Conservation (phyloP, 2,113 vertebrate species). For the Cyprichromis sp. region DNA sequence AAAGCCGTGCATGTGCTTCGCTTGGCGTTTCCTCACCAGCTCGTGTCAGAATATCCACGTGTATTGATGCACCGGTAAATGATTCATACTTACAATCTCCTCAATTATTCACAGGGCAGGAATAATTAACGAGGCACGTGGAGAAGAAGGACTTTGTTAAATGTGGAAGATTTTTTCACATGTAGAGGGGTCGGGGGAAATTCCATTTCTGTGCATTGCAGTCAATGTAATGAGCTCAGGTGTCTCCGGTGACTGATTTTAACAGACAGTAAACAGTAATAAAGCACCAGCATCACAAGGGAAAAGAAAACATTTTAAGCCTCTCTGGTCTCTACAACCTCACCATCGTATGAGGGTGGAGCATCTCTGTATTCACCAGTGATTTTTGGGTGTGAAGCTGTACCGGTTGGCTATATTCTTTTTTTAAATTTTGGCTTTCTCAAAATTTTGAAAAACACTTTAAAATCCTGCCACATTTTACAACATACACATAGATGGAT, state of each 20-base stretch:
- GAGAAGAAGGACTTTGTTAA: conserved; percentile 30
- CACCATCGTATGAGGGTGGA: neutral
- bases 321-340: neutral
- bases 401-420: neutral
- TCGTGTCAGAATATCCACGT: neutral
- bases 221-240: neutral
- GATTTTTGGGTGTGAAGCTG: neutral
- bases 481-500: neutral
- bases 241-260: neutral
- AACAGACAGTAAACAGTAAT: neutral
- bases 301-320: neutral
- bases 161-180: neutral
- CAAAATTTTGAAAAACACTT: neutral
- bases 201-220: neutral
- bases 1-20: neutral
- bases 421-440: neutral
- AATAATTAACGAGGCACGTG: conserved; percentile 59
- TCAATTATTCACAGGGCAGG: conserved; percentile 61
- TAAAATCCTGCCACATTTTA: neutral
- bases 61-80: conserved; percentile 27
- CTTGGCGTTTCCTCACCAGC: neutral
- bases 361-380: neutral
- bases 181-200: neutral
- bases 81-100: conserved; percentile 56
- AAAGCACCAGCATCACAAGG: neutral